Base-by-base conservation (phyloP, 1,140 invertebrate species). In the Oscheius sp. region DNA sequence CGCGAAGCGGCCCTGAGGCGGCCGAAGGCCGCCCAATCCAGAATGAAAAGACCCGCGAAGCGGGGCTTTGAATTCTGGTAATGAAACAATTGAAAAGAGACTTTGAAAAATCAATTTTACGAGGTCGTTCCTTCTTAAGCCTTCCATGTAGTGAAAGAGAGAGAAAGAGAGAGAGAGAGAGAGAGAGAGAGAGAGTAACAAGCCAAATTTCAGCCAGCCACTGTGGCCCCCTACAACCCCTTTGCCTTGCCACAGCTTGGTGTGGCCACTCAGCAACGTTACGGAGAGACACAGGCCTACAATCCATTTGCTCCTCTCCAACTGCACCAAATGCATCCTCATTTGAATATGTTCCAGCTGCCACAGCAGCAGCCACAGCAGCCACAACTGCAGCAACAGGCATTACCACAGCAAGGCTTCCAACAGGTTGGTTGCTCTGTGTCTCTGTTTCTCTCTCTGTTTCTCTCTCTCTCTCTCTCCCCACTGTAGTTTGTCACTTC, bases 161-260 rank as follows among this genome's bases (percentile, higher is more conserved):
- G n/a, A n/a, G n/a, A n/a, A n/a, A n/a, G n/a, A n/a, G n/a, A n/a
- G n/a, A n/a, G n/a, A n/a, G n/a, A n/a, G n/a, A n/a, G n/a, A n/a
- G n/a, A n/a, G n/a, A n/a, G n/a, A n/a, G n/a, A n/a, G n/a, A n/a
- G n/a, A n/a, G n/a, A n/a, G n/a, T n/a, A n/a, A n/a, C n/a, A n/a
- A n/a, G n/a, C n/a, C n/a, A n/a, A n/a, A n/a, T n/a, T 20, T 15
- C 49, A 55, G n/a, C 38, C 49, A 26, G 49, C 49, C 4, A 23
- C 7, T 42, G 38, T 42, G n/a, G 38, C 38, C n/a, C 38, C 38
- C n/a, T 55, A 55, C 49, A 55, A 55, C 28, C 49, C 49, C 7
- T 68, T 68, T n/a, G 45, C 15, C 18, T 38, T 68, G 20, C 67
- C 67, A 18, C 67, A 68, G 36, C 42, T 68, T 29, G 49, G 55